A percentile compares a stretch with the other conserved stretches of the same genome.
phyloP scores from a whole-genome alignment of 2,113 vertebrate species.

The Heliornis fulica region DNA sequence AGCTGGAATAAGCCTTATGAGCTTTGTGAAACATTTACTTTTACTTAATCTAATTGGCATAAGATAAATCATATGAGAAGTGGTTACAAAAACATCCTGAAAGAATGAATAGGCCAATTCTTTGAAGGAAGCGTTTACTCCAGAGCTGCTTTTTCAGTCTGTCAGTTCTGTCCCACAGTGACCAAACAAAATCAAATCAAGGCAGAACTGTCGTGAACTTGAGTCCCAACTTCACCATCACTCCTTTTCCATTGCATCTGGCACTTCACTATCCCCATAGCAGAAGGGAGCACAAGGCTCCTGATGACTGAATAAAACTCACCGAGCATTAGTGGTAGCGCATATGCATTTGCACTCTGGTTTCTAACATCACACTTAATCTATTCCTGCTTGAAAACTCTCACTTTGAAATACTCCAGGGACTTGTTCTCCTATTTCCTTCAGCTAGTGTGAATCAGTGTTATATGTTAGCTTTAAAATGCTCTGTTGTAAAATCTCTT shows the following conservation, averaged over 20 bases:
- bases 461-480: neutral
- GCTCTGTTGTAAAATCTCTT: neutral
- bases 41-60: neutral
- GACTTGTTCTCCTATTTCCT: neutral
- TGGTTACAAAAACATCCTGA: neutral
- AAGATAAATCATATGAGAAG: neutral
- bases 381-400: constrained; percentile 3
- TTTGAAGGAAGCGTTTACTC: neutral
- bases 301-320: neutral
- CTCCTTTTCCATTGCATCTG: neutral
- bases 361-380: constrained; percentile 1
- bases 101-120: neutral
- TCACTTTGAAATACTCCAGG: neutral
- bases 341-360: neutral
- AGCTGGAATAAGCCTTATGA: neutral
- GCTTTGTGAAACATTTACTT: neutral
- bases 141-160: neutral
- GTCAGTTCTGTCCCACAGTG: neutral
- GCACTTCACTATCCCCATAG: neutral
- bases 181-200: neutral
- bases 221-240: neutral
- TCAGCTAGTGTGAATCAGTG: neutral
- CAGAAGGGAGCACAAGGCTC: neutral
- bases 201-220: neutral
- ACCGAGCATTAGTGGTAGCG: neutral